Conservation (phyloP, 2,113 vertebrate species). For the Tricholaema leucomelas region DNA sequence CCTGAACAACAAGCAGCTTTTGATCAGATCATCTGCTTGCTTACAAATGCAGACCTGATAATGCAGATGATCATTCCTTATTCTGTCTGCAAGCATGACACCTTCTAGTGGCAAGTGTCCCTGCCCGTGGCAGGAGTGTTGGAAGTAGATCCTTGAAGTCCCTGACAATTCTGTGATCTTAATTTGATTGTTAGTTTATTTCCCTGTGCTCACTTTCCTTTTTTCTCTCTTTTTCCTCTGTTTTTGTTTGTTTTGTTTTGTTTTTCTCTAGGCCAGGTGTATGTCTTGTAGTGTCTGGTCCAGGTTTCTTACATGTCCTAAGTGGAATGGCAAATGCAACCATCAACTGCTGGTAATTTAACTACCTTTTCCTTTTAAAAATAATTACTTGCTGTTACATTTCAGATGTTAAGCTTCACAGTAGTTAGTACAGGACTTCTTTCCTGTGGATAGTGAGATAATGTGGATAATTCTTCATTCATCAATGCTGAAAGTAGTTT, state of each 20-base stretch:
- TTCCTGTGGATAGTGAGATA: not conserved
- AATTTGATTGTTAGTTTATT: not conserved
- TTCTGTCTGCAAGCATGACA: not conserved
- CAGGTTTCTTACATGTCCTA: conserved; percentile 90
- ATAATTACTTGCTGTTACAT: not conserved
- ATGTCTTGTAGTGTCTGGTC: conserved; percentile 94
- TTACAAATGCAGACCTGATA: not conserved
- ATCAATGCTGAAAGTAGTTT: not conserved
- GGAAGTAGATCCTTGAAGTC: too few relatives aligned
- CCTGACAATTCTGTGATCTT: too few relatives aligned
- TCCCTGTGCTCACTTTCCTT: not conserved
- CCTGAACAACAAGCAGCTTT: too few relatives aligned
- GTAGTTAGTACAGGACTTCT: not conserved
- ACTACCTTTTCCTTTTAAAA: not conserved
- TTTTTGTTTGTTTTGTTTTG: not conserved
- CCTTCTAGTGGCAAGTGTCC: too few relatives aligned
- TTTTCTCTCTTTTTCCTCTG: not conserved
- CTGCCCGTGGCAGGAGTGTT: too few relatives aligned
- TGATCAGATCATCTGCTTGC: not conserved
- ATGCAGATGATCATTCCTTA: not conserved
- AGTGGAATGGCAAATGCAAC: conserved; percentile 96
- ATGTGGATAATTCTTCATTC: not conserved
- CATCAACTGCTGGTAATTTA: conserved; percentile 91
- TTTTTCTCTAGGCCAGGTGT: conserved; percentile 85
- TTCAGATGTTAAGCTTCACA: not conserved